Evolutionary conservation across 2,797 vertebrate species (phyloP).

Genomic region (Chelonia mydas): DNA sequence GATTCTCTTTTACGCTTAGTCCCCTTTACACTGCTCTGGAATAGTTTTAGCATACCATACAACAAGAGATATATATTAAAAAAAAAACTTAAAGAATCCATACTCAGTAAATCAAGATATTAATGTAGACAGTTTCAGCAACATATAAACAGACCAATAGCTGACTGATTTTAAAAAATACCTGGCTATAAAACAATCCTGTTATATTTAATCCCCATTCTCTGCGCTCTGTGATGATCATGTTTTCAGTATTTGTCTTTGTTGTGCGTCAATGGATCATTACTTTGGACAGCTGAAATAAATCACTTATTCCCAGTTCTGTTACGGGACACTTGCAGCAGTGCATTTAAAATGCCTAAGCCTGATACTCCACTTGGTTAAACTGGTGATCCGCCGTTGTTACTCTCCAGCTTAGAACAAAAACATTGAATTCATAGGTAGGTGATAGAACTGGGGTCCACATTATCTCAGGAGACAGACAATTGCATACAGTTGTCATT

Average conservation of each 20-base stretch:
- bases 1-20: background rate
- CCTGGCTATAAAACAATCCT: background rate
- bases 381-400: background rate
- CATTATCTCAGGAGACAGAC: background rate
- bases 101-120: background rate
- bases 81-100: background rate
- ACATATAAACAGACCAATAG: background rate
- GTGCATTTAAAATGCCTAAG: background rate
- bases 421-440: background rate
- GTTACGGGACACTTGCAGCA: background rate
- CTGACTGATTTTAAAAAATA: background rate
- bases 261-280: background rate
- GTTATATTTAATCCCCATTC: background rate
- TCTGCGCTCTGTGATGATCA: background rate
- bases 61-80: background rate
- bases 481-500: background rate
- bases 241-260: conserved; percentile 14
- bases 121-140: background rate
- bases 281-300: background rate
- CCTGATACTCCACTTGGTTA: background rate
- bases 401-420: background rate
- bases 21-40: background rate
- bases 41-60: background rate
- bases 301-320: background rate
- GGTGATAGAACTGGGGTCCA: background rate